A percentile compares a stretch with the other conserved stretches of the same genome.
Evolutionary conservation across 64 coral and sea anemone species (phyloP).

Genomic region (Astreopora myriophthalma): DNA sequence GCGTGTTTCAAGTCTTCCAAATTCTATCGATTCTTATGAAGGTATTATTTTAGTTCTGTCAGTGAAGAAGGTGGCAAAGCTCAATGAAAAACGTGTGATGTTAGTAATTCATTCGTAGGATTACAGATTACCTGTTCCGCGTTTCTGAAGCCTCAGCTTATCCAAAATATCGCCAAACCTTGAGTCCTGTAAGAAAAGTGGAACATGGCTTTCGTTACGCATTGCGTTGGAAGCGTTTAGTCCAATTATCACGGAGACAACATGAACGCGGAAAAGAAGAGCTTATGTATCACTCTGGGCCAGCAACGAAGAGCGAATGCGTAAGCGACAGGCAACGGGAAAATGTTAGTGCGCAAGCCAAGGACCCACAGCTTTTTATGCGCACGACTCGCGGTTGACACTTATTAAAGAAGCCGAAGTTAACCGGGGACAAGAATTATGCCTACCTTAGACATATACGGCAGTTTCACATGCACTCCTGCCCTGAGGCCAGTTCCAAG

Average conservation of each 20-base stretch:
- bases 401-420: not conserved
- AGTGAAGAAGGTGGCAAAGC: too few species aligned
- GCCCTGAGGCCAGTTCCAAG: slow-evolving; percentile 95
- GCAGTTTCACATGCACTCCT: slow-evolving; percentile 98
- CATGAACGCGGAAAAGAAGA: not conserved
- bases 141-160: slow-evolving; percentile 85
- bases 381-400: not conserved
- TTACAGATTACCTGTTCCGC: slow-evolving; percentile 73
- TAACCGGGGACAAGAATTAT: not conserved
- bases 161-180: slow-evolving; percentile 86
- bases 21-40: too few species aligned
- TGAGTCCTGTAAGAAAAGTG: slow-evolving; percentile 51
- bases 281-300: not conserved
- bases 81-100: too few species aligned
- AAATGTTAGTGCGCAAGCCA: too few species aligned
- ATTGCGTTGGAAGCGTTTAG: not conserved
- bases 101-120: too few species aligned
- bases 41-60: too few species aligned
- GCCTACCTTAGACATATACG: slow-evolving; percentile 80
- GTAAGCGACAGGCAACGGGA: not conserved
- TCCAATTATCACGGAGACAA: not conserved
- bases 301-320: not conserved
- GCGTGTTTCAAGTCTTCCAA: too few species aligned
- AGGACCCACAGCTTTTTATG: not conserved
- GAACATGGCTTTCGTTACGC: not conserved